These are phyloP conservation scores for Percina caprodes DNA, from an alignment of 2,113 vertebrate genomes.

Conservation along the genomic window DNA sequence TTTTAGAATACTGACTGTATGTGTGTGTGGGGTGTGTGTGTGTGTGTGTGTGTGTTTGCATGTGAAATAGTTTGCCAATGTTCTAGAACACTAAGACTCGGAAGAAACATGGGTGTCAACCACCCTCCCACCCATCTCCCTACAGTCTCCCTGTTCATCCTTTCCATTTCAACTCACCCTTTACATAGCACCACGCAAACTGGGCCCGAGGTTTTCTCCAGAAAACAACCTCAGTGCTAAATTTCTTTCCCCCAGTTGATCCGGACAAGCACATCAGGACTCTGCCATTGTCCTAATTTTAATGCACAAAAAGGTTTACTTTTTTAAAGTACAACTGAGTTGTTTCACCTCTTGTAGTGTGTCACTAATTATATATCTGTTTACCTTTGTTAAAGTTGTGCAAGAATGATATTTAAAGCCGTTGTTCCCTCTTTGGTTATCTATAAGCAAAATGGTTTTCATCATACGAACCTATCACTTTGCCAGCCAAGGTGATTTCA, in stretches of 20 bases:
- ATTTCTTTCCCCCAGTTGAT: neutral
- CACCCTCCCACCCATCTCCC: conserved; percentile 2
- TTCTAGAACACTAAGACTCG: conserved; percentile 56
- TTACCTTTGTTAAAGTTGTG: neutral
- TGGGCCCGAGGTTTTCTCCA: conserved; percentile 10
- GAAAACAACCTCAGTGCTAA: conserved; percentile 9
- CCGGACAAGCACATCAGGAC: neutral
- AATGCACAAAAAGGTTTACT: neutral
- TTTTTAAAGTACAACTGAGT: neutral
- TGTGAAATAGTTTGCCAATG: conserved; percentile 54
- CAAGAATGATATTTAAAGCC: neutral
- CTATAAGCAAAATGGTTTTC: neutral
- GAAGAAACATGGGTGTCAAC: conserved; percentile 33
- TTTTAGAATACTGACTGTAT: conserved; percentile 31
- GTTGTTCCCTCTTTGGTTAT: neutral
- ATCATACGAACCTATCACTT: neutral
- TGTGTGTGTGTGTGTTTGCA: conserved; percentile 39
- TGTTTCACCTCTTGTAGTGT: neutral
- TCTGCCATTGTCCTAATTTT: neutral
- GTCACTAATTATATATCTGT: neutral
- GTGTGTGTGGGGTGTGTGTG: conserved; percentile 38
- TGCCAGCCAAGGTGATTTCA: neutral
- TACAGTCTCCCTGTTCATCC: conserved; percentile 25
- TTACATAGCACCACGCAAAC: conserved; percentile 43
- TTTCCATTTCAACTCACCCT: conserved; percentile 41